Evolutionary conservation across 92 coral and sea anemone genomes (phyloP).

Genomic region (Porites rus): DNA sequence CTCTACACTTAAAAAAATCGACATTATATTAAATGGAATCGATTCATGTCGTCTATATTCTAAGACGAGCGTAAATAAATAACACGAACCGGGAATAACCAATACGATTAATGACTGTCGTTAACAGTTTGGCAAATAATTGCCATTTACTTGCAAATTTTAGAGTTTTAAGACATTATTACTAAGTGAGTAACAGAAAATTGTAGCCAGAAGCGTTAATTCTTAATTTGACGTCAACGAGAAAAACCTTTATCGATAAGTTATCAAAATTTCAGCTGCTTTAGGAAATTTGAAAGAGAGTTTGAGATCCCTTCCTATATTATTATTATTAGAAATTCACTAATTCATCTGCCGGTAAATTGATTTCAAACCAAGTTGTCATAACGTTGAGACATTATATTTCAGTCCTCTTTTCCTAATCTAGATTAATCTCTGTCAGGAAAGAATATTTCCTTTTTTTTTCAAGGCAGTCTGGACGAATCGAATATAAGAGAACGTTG

Average conservation of each 20-base stretch:
- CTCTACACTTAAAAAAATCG: too few relatives aligned
- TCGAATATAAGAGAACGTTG: background rate
- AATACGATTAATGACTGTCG: background rate
- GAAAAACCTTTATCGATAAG: background rate
- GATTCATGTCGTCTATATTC: background rate
- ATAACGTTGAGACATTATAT: too few relatives aligned
- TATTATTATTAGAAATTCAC: too few relatives aligned
- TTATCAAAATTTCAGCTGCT: background rate
- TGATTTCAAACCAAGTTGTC: too few relatives aligned
- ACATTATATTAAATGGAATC: too few relatives aligned
- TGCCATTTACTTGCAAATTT: background rate
- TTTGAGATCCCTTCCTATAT: too few relatives aligned
- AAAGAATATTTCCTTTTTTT: too few relatives aligned
- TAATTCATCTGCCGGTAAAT: too few relatives aligned
- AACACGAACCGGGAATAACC: background rate
- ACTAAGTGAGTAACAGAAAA: background rate
- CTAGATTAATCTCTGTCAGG: too few relatives aligned
- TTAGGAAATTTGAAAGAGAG: background rate
- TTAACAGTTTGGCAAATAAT: background rate
- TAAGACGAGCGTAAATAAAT: conserved; percentile 6
- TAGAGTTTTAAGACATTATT: background rate
- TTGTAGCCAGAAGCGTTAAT: background rate
- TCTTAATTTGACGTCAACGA: background rate
- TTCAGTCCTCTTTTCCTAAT: too few relatives aligned
- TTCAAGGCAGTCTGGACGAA: too few relatives aligned